Conservation (phyloP, 2,113 vertebrate species). For the Microtus oregoni region DNA sequence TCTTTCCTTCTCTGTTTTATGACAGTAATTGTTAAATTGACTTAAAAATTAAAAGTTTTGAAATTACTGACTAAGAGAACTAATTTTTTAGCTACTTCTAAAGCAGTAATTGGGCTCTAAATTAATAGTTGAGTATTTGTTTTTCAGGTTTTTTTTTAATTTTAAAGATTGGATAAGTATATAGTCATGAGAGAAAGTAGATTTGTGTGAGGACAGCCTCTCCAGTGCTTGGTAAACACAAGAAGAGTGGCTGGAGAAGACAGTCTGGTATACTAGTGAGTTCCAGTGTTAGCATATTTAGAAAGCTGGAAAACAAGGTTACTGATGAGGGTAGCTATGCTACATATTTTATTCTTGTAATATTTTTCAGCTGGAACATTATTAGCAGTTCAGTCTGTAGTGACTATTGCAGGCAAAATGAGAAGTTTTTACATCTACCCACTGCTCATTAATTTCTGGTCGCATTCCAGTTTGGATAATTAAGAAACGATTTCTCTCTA, state of each 20-base stretch:
- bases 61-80: conserved; percentile 17
- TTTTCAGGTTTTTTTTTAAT: neutral
- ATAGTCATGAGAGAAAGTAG: neutral
- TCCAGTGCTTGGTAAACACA: neutral
- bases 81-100: conserved; percentile 4
- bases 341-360: conserved; percentile 28
- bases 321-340: neutral
- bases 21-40: conserved; percentile 39
- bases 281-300: neutral
- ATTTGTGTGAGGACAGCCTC: conserved; percentile 39
- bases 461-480: conserved; percentile 21
- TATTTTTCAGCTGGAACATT: neutral
- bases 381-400: neutral
- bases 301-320: neutral
- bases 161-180: neutral
- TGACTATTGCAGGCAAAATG: neutral
- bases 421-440: neutral
- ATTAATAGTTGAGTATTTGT: conserved; percentile 35
- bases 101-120: conserved; percentile 41
- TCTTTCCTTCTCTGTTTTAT: conserved; percentile 44
- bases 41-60: neutral
- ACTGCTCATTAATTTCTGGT: conserved; percentile 32
- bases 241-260: neutral
- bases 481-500: neutral
- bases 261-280: neutral